These are phyloP conservation scores for Epicauta chinensis DNA, from an alignment of 1,140 invertebrate genomes.

Conservation along the genomic window DNA sequence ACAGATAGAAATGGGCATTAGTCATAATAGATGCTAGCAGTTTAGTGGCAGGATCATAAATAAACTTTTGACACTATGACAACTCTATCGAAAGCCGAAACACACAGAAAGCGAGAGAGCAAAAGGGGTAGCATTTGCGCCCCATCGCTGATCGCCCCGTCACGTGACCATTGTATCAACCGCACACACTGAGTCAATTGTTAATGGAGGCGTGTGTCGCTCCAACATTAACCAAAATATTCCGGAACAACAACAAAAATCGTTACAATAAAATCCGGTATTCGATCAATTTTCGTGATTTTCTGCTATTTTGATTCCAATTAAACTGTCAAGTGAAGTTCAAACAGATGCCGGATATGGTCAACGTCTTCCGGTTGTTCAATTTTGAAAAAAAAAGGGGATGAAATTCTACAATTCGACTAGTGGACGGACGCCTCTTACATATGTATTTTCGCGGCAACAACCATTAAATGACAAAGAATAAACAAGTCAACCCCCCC, in stretches of 20 bases:
- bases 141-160: slow-evolving; percentile 11
- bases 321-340: slow-evolving; percentile 20
- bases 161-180: slow-evolving; percentile 29
- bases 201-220: slow-evolving; percentile 6
- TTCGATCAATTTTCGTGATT: too few relatives aligned
- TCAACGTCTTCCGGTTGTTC: slow-evolving; percentile 21
- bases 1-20: slow-evolving; percentile 8
- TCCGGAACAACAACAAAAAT: too few relatives aligned
- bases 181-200: slow-evolving; percentile 19
- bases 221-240: too few relatives aligned
- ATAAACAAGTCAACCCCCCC: slow-evolving; percentile 10
- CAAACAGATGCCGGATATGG: slow-evolving; percentile 23
- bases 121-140: too few relatives aligned
- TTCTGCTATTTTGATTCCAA: slow-evolving; percentile 11
- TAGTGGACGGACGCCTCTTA: slow-evolving; percentile 18
- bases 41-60: slow-evolving; percentile 22
- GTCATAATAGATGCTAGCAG: slow-evolving; percentile 25
- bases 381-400: too few relatives aligned
- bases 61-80: slow-evolving; percentile 30
- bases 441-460: slow-evolving; percentile 12
- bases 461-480: slow-evolving; percentile 16
- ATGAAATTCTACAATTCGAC: too few relatives aligned
- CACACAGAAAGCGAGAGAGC: slow-evolving; percentile 23
- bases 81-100: slow-evolving; percentile 31
- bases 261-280: too few relatives aligned